Percentiles rank a stretch among this genome's conserved stretches.
phyloP scores from a whole-genome alignment of 2,113 vertebrate species.

The Antechinus stuartii region DNA sequence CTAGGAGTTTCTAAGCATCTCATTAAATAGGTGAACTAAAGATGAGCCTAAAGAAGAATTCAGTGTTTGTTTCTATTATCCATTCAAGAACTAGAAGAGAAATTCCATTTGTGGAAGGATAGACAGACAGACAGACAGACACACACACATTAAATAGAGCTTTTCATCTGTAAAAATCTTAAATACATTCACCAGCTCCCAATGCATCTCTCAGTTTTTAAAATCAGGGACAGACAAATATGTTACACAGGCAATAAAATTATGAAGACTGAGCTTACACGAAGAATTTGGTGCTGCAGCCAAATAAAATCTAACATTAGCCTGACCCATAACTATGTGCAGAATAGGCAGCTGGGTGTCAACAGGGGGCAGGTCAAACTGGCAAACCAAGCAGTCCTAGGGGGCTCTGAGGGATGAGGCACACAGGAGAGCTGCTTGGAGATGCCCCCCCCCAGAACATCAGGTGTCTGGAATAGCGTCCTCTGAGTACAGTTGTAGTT shows the following conservation, averaged over 20 bases:
- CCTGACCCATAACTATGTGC: background rate
- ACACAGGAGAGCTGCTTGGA: background rate
- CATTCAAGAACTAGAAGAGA: background rate
- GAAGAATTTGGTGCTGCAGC: background rate
- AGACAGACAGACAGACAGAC: too few species aligned
- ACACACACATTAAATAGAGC: background rate
- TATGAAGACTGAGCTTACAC: background rate
- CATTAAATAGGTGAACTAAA: background rate
- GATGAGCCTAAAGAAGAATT: background rate
- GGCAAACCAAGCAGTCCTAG: background rate
- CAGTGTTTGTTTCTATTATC: background rate
- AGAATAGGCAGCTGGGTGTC: background rate
- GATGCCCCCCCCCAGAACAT: background rate
- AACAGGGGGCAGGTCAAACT: background rate
- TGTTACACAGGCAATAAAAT: background rate
- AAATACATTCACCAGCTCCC: background rate
- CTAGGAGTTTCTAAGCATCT: background rate
- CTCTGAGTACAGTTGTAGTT: background rate
- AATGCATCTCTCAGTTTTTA: background rate
- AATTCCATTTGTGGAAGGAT: background rate
- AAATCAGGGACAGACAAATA: background rate
- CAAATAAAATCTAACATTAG: background rate
- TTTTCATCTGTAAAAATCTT: background rate
- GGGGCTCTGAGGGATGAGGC: background rate
- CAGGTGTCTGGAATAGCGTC: background rate